Conservation (phyloP, 1,140 invertebrate species). For the Notospermus geniculatus region DNA sequence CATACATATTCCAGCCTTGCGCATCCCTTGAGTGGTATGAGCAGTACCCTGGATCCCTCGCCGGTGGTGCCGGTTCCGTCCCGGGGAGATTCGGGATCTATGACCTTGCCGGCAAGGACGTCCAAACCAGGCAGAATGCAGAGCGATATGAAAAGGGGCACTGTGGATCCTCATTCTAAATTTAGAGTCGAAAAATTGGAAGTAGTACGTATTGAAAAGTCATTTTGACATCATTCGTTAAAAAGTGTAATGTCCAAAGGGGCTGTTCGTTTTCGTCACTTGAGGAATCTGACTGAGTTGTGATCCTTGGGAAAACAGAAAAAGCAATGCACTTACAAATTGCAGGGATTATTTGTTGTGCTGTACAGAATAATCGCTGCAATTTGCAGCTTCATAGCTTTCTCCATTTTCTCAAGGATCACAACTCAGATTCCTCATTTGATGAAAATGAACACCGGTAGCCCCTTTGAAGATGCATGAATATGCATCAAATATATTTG, state of each 20-base stretch:
- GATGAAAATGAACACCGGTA: too few species aligned
- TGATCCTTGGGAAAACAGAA: too few species aligned
- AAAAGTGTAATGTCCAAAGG: neutral
- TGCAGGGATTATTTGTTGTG: too few species aligned
- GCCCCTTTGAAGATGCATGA: neutral
- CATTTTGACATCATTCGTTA: neutral
- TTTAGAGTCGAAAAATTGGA: slow-evolving; percentile 40
- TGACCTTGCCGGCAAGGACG: neutral
- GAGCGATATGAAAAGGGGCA: slow-evolving; percentile 3
- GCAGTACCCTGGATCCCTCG: slow-evolving; percentile 1
- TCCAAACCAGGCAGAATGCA: neutral
- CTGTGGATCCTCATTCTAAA: slow-evolving; percentile 35
- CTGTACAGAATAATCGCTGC: too few species aligned
- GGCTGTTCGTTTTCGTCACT: too few species aligned
- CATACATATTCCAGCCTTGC: neutral
- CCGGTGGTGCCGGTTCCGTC: neutral
- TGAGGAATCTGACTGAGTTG: too few species aligned
- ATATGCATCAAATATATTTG: neutral
- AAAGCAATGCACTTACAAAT: too few species aligned
- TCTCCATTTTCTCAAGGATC: too few species aligned
- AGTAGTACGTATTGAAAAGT: slow-evolving; percentile 25
- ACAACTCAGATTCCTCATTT: too few species aligned
- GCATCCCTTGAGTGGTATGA: neutral
- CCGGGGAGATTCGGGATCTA: too few species aligned
- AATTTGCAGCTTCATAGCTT: too few species aligned